Conservation (phyloP, 64 coral and sea anemone genomes). For the Acropora tenuis region DNA sequence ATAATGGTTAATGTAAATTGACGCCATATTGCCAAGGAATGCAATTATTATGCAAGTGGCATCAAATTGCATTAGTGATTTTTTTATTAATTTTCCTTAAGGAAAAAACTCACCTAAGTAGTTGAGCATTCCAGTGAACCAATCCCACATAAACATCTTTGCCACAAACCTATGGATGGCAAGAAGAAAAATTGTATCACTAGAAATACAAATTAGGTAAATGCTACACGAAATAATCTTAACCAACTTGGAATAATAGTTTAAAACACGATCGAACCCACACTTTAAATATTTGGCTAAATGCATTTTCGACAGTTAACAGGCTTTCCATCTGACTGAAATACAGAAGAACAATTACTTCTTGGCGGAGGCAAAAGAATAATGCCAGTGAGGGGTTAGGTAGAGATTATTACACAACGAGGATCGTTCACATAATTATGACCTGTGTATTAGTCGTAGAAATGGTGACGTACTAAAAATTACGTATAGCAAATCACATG, state of each 20-base stretch:
- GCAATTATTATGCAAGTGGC: background rate
- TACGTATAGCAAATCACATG: background rate
- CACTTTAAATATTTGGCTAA: constrained; percentile 17
- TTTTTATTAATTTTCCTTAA: no score
- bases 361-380: background rate
- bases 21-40: no score
- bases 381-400: background rate
- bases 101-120: constrained; percentile 81
- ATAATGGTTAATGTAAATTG: no score
- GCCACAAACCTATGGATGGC: constrained; percentile 65
- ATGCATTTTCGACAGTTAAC: background rate
- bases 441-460: background rate
- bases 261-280: background rate
- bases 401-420: background rate
- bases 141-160: constrained; percentile 98
- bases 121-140: constrained; percentile 82
- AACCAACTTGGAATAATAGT: background rate
- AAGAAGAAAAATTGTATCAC: background rate
- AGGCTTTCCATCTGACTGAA: background rate
- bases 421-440: no score
- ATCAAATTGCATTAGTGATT: no score
- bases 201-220: background rate
- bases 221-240: background rate
- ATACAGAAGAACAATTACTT: background rate
- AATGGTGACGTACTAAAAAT: constrained; percentile 54